A percentile compares a stretch with the other conserved stretches of the same genome.
These are phyloP conservation scores for Orcinus orca DNA, from an alignment of 2,113 vertebrate genomes.

Conservation along the genomic window DNA sequence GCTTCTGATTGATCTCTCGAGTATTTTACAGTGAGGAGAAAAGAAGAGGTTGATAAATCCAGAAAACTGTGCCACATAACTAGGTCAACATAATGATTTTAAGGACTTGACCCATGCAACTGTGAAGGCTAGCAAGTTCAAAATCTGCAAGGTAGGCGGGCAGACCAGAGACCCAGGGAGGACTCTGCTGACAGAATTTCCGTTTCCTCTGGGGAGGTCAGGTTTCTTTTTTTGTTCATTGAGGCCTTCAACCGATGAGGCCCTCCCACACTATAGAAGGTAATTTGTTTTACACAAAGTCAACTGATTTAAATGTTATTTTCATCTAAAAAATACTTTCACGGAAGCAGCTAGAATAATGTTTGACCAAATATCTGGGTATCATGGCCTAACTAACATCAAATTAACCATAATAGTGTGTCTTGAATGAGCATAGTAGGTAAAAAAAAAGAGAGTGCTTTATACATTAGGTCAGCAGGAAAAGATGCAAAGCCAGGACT, in stretches of 20 bases:
- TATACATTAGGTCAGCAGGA: neutral
- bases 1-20: neutral
- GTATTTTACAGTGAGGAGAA: neutral
- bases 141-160: neutral
- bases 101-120: neutral
- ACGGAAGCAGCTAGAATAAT: neutral
- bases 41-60: neutral
- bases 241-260: neutral
- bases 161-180: neutral
- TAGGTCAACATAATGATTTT: neutral
- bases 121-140: neutral
- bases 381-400: neutral
- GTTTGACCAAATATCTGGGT: neutral
- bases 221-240: neutral
- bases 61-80: neutral
- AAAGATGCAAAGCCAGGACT: neutral
- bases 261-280: neutral
- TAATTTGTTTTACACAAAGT: neutral
- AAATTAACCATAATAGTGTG: neutral
- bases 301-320: neutral
- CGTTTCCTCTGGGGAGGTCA: neutral
- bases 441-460: neutral
- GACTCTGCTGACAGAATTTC: neutral
- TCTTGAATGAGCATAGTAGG: neutral
- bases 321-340: neutral